These are phyloP conservation scores for Tryphoninae sp. DNA, from an alignment of 2,888 invertebrate genomes.

Conservation along the genomic window DNA sequence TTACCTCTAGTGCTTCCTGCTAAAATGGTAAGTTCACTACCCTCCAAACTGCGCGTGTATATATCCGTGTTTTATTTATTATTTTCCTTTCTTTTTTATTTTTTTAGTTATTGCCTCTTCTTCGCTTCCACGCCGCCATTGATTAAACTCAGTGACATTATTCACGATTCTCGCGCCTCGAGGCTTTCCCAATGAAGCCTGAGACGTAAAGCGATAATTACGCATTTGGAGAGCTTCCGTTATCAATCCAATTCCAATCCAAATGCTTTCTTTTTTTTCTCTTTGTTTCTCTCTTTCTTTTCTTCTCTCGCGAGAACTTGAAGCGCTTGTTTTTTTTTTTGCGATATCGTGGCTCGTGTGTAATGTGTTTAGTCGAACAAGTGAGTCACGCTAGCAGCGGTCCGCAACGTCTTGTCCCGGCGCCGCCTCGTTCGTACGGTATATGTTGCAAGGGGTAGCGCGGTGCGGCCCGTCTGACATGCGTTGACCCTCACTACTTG, in stretches of 20 bases:
- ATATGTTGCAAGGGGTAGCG: not conserved
- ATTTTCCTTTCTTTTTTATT: not conserved
- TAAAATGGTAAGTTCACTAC: conserved; percentile 75
- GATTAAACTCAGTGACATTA: not conserved
- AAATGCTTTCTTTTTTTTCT: not conserved
- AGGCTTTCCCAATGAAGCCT: not conserved
- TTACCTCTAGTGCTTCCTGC: conserved; percentile 63
- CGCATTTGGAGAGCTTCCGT: not conserved
- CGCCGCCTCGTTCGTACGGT: conserved; percentile 17
- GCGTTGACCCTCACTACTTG: conserved; percentile 60
- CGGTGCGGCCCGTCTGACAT: conserved; percentile 46
- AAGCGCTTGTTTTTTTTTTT: not conserved
- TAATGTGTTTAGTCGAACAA: conserved; percentile 6
- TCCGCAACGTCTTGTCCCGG: conserved; percentile 33
- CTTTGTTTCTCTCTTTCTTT: not conserved
- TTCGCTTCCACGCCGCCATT: not conserved
- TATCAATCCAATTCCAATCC: not conserved
- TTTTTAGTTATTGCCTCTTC: not conserved
- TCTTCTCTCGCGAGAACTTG: no score
- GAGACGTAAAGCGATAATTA: not conserved
- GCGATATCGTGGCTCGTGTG: not conserved
- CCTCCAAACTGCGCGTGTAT: conserved; percentile 16
- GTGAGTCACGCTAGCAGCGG: conserved; percentile 47
- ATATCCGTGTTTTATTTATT: not conserved
- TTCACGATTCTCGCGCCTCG: not conserved